phyloP scores from a whole-genome alignment of 1,140 invertebrate genomes.

The Drosophila obscura region DNA sequence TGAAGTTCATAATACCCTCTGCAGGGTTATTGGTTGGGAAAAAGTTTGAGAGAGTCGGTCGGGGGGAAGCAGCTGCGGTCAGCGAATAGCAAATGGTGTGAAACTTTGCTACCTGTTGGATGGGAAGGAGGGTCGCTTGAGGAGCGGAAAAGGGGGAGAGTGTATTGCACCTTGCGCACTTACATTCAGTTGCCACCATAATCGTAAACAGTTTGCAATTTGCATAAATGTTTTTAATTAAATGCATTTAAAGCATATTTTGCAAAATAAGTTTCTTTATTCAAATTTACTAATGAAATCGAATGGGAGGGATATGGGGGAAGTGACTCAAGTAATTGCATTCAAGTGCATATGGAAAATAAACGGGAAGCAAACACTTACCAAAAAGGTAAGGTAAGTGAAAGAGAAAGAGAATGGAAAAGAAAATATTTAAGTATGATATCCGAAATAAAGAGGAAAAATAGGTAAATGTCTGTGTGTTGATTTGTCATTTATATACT shows the following conservation, averaged over 20 bases:
- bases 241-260: slow-evolving; percentile 76
- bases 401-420: no score
- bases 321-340: slow-evolving; percentile 25
- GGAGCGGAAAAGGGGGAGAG: background rate
- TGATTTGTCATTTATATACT: no score
- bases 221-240: slow-evolving; percentile 81
- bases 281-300: slow-evolving; percentile 63
- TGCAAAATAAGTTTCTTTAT: slow-evolving; percentile 16
- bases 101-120: slow-evolving; percentile 49
- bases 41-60: background rate
- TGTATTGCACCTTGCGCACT: slow-evolving; percentile 36
- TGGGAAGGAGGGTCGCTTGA: background rate
- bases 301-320: slow-evolving; percentile 59
- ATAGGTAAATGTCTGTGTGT: no score
- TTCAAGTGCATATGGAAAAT: slow-evolving; percentile 12
- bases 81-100: slow-evolving; percentile 77
- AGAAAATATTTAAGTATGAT: no score
- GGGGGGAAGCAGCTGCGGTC: slow-evolving; percentile 48
- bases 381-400: no score
- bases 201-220: slow-evolving; percentile 59
- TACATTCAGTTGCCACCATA: slow-evolving; percentile 55
- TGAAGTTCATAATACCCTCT: background rate
- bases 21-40: slow-evolving; percentile 9
- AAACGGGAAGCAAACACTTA: no score
- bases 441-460: no score